A percentile compares a stretch with the other conserved stretches of the same genome.
Evolutionary conservation across 2,888 invertebrate species (phyloP).

Genomic region (Oligia strigilis): DNA sequence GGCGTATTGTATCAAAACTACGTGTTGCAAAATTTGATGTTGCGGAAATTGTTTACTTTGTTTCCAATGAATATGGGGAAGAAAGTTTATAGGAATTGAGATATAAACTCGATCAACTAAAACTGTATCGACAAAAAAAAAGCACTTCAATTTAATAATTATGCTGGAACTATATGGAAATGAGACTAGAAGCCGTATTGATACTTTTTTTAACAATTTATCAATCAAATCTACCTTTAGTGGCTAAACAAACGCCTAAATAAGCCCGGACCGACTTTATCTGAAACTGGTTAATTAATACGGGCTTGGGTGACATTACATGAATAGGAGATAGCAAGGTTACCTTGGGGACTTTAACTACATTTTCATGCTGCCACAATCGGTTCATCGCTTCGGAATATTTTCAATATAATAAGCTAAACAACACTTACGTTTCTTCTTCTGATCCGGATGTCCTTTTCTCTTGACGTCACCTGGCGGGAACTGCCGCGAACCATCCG

Average conservation of each 20-base stretch:
- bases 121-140: background rate
- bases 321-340: slow-evolving; percentile 6
- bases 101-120: background rate
- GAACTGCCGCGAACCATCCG: slow-evolving; percentile 83
- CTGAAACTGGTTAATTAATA: background rate
- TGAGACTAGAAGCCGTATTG: background rate
- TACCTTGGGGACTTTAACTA: slow-evolving; percentile 18
- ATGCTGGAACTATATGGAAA: background rate
- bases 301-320: background rate
- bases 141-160: background rate
- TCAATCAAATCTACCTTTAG: background rate
- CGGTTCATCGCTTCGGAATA: slow-evolving; percentile 3
- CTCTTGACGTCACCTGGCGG: slow-evolving; percentile 88
- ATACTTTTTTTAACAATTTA: background rate
- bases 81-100: background rate
- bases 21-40: background rate
- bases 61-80: background rate
- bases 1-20: background rate
- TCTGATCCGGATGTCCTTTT: slow-evolving; percentile 77
- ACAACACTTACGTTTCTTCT: slow-evolving; percentile 80
- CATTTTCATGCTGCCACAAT: slow-evolving; percentile 17
- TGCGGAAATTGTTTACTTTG: background rate
- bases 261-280: background rate
- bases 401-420: background rate
- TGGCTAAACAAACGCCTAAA: background rate